phyloP scores from a whole-genome alignment of 1,140 invertebrate species.

The Oscheius sp. region DNA sequence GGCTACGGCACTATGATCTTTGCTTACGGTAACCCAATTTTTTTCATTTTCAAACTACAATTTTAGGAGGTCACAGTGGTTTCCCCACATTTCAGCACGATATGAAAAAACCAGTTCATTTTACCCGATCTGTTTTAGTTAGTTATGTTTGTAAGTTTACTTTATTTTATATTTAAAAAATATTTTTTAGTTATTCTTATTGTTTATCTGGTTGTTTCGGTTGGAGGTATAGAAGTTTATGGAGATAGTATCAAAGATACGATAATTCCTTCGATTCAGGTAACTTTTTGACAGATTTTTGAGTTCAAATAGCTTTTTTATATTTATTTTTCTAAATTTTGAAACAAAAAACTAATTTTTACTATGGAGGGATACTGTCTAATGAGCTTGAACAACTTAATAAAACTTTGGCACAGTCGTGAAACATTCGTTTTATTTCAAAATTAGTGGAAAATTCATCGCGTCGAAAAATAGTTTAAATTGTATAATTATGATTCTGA shows the following conservation, averaged over 20 bases:
- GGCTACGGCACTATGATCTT: conserved; percentile 60
- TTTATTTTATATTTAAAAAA: neutral
- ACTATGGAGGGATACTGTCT: too few relatives aligned
- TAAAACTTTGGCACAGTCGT: too few relatives aligned
- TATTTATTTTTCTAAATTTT: too few relatives aligned
- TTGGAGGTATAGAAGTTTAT: conserved; percentile 23
- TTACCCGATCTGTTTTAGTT: conserved; percentile 41
- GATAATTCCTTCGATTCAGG: conserved; percentile 35
- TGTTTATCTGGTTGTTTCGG: conserved; percentile 26
- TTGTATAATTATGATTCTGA: too few relatives aligned
- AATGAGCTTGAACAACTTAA: too few relatives aligned
- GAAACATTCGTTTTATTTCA: too few relatives aligned
- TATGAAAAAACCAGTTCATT: conserved; percentile 61
- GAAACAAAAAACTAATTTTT: too few relatives aligned
- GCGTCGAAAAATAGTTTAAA: too few relatives aligned
- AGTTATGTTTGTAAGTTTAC: conserved; percentile 38
- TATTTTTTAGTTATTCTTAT: conserved; percentile 29
- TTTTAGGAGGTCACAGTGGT: conserved; percentile 58
- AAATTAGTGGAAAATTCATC: too few relatives aligned
- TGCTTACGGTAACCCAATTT: conserved; percentile 45
- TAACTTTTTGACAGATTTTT: too few relatives aligned
- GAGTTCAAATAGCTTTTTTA: too few relatives aligned
- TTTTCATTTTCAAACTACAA: neutral
- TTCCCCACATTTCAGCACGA: conserved; percentile 64
- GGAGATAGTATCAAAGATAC: conserved; percentile 32